These are phyloP conservation scores for Branchellion lobata DNA, from an alignment of 2,888 invertebrate species.

Conservation along the genomic window DNA sequence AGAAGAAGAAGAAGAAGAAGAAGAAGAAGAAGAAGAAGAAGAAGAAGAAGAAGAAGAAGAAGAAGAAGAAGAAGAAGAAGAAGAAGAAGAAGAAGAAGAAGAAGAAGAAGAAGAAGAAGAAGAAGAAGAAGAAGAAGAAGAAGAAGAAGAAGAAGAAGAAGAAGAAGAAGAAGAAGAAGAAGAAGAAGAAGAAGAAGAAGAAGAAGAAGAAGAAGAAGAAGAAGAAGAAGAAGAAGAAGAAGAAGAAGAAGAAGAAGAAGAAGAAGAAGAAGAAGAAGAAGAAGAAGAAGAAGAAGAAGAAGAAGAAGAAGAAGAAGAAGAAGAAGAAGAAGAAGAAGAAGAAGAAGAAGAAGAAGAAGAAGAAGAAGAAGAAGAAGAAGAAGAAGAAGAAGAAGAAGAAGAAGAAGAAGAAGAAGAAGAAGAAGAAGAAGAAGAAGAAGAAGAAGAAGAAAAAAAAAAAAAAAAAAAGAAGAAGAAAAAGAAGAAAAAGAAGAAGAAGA, in stretches of 20 bases:
- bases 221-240: slow-evolving; percentile 38
- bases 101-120: no score
- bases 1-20: no score
- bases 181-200: no score
- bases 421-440: slow-evolving; percentile 41
- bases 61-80: no score
- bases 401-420: slow-evolving; percentile 40
- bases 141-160: no score
- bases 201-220: slow-evolving; percentile 40
- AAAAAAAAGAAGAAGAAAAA: slow-evolving; percentile 37
- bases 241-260: background rate
- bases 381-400: slow-evolving; percentile 42
- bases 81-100: no score
- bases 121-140: no score
- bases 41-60: no score
- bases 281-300: background rate
- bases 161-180: no score
- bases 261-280: background rate
- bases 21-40: no score
- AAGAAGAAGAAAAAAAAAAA: slow-evolving; percentile 46
- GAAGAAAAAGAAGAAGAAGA: slow-evolving; percentile 20
- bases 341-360: background rate
- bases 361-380: slow-evolving; percentile 15
- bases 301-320: background rate
- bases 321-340: slow-evolving; percentile 41